Conservation (phyloP, 2,888 invertebrate species). For the Callyntrura guangdongensis region DNA sequence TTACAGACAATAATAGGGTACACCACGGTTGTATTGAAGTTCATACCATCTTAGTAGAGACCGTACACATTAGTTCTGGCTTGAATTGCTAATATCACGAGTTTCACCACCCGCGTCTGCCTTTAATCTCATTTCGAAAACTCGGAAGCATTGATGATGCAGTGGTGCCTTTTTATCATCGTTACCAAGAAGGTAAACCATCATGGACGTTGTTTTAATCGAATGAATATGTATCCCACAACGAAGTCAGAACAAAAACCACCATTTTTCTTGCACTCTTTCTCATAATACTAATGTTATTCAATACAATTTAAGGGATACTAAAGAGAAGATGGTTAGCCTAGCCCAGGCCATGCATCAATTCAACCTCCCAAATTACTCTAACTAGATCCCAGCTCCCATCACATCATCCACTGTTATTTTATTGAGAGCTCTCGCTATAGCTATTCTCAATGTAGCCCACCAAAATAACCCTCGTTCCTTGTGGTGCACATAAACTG, state of each 20-base stretch:
- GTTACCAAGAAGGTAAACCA: constrained; percentile 3
- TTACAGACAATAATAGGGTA: constrained; percentile 29
- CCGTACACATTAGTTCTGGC: constrained; percentile 40
- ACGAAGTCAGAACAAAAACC: neutral
- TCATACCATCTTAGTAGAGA: neutral
- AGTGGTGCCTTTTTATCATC: neutral
- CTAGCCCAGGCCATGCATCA: neutral
- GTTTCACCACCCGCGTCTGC: neutral
- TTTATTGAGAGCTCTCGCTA: no score
- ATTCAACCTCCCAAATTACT: constrained; percentile 5
- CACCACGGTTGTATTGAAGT: neutral
- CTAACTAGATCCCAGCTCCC: neutral
- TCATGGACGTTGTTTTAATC: constrained; percentile 5
- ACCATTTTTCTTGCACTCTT: neutral
- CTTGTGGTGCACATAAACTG: no score
- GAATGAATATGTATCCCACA: constrained; percentile 13
- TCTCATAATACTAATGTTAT: neutral
- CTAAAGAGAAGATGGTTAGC: neutral
- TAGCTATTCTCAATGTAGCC: no score
- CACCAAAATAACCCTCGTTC: no score
- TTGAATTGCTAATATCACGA: constrained; percentile 52
- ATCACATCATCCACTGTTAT: no score
- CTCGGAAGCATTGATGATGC: neutral
- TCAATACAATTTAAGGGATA: neutral
- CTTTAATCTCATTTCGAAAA: constrained; percentile 5